Conservation (phyloP, 2,888 invertebrate genomes). For the Serripes groenlandicus region DNA sequence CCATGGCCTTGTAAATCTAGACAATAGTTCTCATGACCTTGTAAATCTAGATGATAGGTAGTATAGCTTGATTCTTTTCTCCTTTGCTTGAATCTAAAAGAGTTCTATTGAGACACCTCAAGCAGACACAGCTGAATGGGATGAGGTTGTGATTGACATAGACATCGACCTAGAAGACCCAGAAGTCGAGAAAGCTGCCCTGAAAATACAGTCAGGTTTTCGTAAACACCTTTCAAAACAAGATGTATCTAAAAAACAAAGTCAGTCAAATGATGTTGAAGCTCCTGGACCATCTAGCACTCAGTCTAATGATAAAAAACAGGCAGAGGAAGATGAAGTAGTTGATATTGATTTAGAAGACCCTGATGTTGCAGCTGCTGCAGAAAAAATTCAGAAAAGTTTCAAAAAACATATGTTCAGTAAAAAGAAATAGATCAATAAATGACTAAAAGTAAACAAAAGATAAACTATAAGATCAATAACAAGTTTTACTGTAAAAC, state of each 20-base stretch:
- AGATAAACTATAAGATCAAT: too few relatives aligned
- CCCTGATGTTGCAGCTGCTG: conserved; percentile 73
- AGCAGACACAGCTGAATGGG: background rate
- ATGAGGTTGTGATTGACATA: background rate
- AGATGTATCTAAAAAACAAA: conserved; percentile 18
- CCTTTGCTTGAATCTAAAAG: background rate
- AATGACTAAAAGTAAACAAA: too few relatives aligned
- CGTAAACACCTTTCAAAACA: conserved; percentile 51
- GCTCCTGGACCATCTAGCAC: conserved; percentile 5
- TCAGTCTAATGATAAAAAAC: background rate
- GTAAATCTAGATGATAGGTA: too few relatives aligned
- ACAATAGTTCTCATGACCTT: too few relatives aligned
- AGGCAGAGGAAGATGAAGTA: conserved; percentile 40
- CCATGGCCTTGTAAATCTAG: too few relatives aligned
- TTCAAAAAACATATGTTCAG: conserved; percentile 70
- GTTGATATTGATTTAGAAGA: conserved; percentile 73
- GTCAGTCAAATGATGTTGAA: conserved; percentile 17
- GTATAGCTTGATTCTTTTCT: background rate
- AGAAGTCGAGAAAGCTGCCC: conserved; percentile 75
- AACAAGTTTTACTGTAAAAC: too few relatives aligned
- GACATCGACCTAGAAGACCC: conserved; percentile 78
- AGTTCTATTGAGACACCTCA: conserved; percentile 2
- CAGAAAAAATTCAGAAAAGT: conserved; percentile 82
- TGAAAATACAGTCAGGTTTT: conserved; percentile 80
- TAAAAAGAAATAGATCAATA: conserved; percentile 46